Conservation (phyloP, 2,113 vertebrate species). For the Symphodus melops region DNA sequence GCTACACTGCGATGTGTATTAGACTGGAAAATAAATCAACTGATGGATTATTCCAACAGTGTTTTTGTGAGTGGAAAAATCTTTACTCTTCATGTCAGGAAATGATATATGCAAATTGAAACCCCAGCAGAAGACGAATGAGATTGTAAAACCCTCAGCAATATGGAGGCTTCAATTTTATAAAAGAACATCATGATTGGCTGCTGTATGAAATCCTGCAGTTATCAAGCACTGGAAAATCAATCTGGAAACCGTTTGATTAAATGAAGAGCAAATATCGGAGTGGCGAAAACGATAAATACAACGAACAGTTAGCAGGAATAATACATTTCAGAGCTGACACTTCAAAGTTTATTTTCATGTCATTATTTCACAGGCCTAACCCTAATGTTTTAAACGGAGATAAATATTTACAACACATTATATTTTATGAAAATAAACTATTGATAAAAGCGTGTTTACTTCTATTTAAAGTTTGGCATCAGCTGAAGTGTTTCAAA, state of each 20-base stretch:
- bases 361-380: background rate
- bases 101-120: conserved; percentile 64
- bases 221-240: conserved; percentile 42
- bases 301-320: background rate
- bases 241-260: conserved; percentile 29
- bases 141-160: conserved; percentile 42
- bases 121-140: conserved; percentile 59
- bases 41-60: conserved; percentile 59
- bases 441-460: background rate
- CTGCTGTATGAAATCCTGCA: conserved; percentile 21
- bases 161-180: conserved; percentile 27
- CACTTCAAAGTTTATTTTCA: background rate
- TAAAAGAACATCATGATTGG: conserved; percentile 29
- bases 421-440: conserved; percentile 1
- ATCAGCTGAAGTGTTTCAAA: background rate
- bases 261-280: conserved; percentile 22
- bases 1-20: conserved; percentile 19
- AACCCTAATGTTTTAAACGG: background rate
- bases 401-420: too few species aligned
- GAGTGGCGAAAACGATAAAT: conserved; percentile 2
- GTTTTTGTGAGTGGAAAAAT: conserved; percentile 47
- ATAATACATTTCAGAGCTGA: background rate
- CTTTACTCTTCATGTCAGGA: conserved; percentile 39
- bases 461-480: background rate
- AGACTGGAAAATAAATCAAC: conserved; percentile 63